Base-by-base conservation (phyloP, 2,888 invertebrate species). In the Archips xylosteana region DNA sequence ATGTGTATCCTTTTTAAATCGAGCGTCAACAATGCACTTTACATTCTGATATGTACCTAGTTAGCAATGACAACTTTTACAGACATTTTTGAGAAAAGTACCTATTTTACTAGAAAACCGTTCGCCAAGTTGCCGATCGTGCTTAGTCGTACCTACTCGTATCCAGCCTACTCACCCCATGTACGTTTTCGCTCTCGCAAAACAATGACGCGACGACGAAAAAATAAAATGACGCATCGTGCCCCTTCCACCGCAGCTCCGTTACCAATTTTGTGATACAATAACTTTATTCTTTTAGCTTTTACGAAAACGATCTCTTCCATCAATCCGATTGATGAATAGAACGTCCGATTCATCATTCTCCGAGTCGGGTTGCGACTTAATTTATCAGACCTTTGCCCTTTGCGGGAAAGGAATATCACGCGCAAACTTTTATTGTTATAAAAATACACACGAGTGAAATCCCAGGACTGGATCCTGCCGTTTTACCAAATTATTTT, bases 281-380 rank as follows among this genome's bases (percentile, higher is more conserved):
- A 64, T 36, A 32, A 64, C 47, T 34, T 34, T 49, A 64, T 51
- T 62, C 4, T n/a, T 49, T 65, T 65, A 65, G 47, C n/a, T 49
- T 36, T 34, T 49, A 13, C 51, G 51, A 39, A 54, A 13, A 42
- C 42, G 62, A 42, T 62, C 62, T 65, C 62, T 32, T 64, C 65
- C 36, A 65, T 65, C 65, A 65, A 65, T 65, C 51, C 51, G 3
- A 49, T 64, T 65, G 65, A 54, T 51, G 54, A 39, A 54, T 65
- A 51, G 34, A 51, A 23, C 60, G 39, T 34, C 12, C 65, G 54
- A 65, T 65, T 54, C 65, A 65, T 65, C 65, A 65, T 54, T 5
- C 61, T n/a, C 4, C 62, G 60, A 39, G 60, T 39, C 12, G 39
- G 65, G 65, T 54, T 15, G 65, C 32, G 49, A 34, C 65, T 65